Base-by-base conservation (phyloP, 2,113 vertebrate genomes). In the Seriola aureovittata region DNA sequence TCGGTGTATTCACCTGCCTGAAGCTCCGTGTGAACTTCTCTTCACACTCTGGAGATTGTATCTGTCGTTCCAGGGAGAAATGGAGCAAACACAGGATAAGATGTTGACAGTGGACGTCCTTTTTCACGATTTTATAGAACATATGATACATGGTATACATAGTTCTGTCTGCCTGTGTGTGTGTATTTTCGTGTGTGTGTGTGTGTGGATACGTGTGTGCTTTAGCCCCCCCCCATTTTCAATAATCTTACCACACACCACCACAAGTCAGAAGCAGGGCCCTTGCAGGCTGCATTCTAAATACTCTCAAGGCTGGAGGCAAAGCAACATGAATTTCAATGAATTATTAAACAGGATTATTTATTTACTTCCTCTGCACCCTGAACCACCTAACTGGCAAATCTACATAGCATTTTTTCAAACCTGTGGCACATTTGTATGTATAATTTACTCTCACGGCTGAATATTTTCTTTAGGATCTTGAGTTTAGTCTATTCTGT, bases 311-410 rank as follows among this genome's bases (percentile, higher is more conserved):
- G 94, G 90, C 93, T 92, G 29, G 81, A 94, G 90, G 93, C 91
- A 93, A 93, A 93, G 92, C 91, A 94, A 94, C 92, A 94, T 93
- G 91, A 93, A 92, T 94, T 92, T 92, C 80, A 90, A 93, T 94
- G 92, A 94, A 94, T 94, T 94, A 94, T 94, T 94, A 89, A 94
- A 91, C 81, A 90, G 87, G 91, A 94, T 94, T 93, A 94, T 94
- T 94, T 94, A 94, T 94, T 94, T 94, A 94, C 94, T 93, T 94
- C 89, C 92, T 90, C 89, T 21, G 76, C 89, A 93, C 86, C 91
- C 89, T 86, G 74, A 93, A 93, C 90, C 89, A 94, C 92, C 92
- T 93, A 93, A 93, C 93, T 92, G 88, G 91, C 90, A 92, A 94
- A 92, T 93, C 92, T 92, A 91, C 92, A 94, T 92, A 90, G 90